phyloP scores from a whole-genome alignment of 2,113 vertebrate species.

The Onychostruthus taczanowskii region DNA sequence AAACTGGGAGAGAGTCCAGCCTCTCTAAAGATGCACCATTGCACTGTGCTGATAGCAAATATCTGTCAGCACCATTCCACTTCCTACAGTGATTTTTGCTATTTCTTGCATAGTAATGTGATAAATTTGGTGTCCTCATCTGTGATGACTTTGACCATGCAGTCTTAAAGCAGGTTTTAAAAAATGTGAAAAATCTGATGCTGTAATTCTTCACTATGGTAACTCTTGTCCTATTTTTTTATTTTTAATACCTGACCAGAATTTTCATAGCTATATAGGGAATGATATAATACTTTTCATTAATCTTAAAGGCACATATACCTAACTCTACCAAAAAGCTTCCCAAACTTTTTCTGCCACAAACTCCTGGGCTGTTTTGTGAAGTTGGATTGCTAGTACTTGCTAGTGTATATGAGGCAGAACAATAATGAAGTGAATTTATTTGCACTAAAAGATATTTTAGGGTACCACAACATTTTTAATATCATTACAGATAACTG shows the following conservation, averaged over 20 bases:
- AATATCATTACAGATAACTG: background rate
- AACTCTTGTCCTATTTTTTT: background rate
- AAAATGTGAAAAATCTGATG: background rate
- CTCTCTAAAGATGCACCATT: background rate
- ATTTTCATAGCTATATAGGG: background rate
- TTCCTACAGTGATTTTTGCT: background rate
- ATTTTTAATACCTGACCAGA: background rate
- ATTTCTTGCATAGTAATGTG: background rate
- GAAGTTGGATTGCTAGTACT: background rate
- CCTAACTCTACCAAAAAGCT: background rate
- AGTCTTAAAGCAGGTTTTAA: background rate
- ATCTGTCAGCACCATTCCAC: background rate
- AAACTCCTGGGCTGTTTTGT: background rate
- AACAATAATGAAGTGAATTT: background rate
- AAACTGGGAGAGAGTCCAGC: background rate
- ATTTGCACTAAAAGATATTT: background rate
- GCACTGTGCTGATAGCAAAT: background rate
- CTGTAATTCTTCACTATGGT: background rate
- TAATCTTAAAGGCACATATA: background rate
- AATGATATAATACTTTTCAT: background rate
- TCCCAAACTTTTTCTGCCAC: background rate
- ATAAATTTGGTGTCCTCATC: background rate
- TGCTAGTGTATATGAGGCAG: background rate
- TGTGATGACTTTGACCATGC: background rate
- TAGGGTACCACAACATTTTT: background rate